Conservation (phyloP, 2,797 vertebrate genomes). For the Helicolenus hilgendorfi region DNA sequence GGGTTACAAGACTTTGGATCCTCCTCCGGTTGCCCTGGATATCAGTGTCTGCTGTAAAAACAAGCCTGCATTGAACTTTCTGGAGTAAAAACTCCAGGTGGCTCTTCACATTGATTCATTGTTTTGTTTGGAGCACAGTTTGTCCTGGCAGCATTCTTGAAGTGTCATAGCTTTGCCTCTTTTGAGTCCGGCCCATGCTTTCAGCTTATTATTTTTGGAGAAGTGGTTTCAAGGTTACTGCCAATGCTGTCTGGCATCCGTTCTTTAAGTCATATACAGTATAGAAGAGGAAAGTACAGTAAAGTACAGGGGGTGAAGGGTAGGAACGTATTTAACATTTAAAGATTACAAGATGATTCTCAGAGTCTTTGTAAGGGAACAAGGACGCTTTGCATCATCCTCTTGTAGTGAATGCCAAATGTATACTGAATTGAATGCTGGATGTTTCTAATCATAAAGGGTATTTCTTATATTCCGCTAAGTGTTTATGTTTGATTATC, state of each 20-base stretch:
- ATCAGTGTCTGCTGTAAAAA: slow-evolving; percentile 68
- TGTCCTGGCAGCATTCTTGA: slow-evolving; percentile 81
- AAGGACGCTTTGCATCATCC: not conserved
- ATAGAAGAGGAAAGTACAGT: not conserved
- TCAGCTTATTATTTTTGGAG: slow-evolving; percentile 76
- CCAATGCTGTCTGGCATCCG: slow-evolving; percentile 29
- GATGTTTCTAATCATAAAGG: not conserved
- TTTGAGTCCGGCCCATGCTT: slow-evolving; percentile 61
- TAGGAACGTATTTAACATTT: not conserved
- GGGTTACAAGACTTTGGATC: slow-evolving; percentile 68
- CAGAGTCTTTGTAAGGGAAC: not conserved
- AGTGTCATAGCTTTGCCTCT: slow-evolving; percentile 71
- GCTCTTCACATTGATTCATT: slow-evolving; percentile 86
- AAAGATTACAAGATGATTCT: not conserved
- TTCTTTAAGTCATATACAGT: slow-evolving; percentile 25
- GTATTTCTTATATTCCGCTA: not conserved
- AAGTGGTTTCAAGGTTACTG: slow-evolving; percentile 79
- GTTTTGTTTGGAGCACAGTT: slow-evolving; percentile 80
- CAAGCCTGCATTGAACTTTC: slow-evolving; percentile 74
- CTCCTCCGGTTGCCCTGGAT: slow-evolving; percentile 74
- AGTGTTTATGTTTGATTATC: not conserved
- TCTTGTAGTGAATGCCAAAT: not conserved
- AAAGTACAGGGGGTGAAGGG: not conserved
- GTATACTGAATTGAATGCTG: not conserved
- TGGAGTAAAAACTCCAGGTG: slow-evolving; percentile 82